Conservation (phyloP, 2,113 vertebrate species). For the Ceuthmochares aereus region DNA sequence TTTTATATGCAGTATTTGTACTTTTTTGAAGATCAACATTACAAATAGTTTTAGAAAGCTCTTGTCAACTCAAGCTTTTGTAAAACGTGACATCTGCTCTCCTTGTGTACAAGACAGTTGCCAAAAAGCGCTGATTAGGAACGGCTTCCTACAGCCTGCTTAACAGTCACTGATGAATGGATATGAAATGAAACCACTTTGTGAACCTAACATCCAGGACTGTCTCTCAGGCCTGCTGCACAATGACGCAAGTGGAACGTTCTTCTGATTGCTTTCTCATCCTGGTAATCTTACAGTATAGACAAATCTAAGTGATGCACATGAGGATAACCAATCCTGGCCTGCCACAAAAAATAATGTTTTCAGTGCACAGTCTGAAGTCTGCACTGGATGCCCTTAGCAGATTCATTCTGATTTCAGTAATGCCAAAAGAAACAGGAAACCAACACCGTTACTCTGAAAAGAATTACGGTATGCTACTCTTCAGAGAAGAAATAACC, state of each 20-base stretch:
- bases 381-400: not conserved
- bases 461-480: not conserved
- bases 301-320: not conserved
- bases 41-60: not conserved
- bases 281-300: not conserved
- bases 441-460: not conserved
- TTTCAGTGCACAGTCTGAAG: not conserved
- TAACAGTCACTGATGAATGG: not conserved
- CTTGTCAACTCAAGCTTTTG: not conserved
- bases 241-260: not conserved
- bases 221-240: not conserved
- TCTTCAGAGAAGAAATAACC: not conserved
- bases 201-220: not conserved
- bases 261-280: not conserved
- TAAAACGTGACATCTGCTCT: constrained; percentile 3
- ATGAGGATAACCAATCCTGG: not conserved
- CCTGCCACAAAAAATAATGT: not conserved
- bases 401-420: not conserved
- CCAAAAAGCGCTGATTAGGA: constrained; percentile 7
- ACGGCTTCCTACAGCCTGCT: not conserved
- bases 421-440: not conserved
- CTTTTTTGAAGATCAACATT: not conserved
- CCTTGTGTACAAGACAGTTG: not conserved
- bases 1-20: not conserved
- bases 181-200: not conserved